Percentiles rank a stretch among this genome's conserved stretches.
These are phyloP conservation scores for Ornithorhynchus anatinus DNA, from an alignment of 2,113 vertebrate genomes.

Conservation along the genomic window DNA sequence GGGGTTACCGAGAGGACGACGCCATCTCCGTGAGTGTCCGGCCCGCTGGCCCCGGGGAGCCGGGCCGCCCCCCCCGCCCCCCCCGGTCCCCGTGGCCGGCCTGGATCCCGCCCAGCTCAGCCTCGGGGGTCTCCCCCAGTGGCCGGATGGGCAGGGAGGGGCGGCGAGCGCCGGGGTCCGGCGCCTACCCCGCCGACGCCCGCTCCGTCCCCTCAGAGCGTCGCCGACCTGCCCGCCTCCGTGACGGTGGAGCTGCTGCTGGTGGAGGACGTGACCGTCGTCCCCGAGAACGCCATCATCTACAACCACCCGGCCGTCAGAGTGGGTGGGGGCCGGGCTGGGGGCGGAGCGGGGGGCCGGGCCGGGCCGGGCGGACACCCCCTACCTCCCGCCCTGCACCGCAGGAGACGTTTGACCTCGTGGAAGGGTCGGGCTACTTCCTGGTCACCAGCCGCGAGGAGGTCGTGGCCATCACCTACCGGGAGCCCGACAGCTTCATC, in stretches of 20 bases:
- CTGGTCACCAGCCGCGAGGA: conserved; percentile 57
- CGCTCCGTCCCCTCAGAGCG: conserved; percentile 24
- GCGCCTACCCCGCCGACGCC: background rate
- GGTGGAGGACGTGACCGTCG: conserved; percentile 65
- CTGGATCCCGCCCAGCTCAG: too few relatives aligned
- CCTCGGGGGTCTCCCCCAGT: background rate
- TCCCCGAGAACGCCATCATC: conserved; percentile 55
- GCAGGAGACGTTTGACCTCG: conserved; percentile 64
- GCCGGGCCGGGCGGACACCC: too few relatives aligned
- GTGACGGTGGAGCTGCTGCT: conserved; percentile 60
- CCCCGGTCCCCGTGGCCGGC: too few relatives aligned
- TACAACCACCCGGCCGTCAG: conserved; percentile 70
- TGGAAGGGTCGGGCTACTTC: conserved; percentile 75
- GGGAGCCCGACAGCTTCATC: conserved; percentile 57
- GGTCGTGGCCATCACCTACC: conserved; percentile 52
- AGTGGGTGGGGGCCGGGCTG: conserved; percentile 41
- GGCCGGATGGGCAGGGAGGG: background rate
- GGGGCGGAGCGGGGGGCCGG: too few relatives aligned
- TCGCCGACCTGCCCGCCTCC: conserved; percentile 27
- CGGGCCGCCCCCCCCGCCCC: too few relatives aligned
- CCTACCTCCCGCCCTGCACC: too few relatives aligned
- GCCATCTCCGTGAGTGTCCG: conserved; percentile 50
- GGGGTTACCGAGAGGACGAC: conserved; percentile 51
- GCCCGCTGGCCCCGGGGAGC: too few relatives aligned
- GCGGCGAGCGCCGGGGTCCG: background rate